Percentiles rank a stretch among this genome's conserved stretches.
phyloP scores from a whole-genome alignment of 2,797 vertebrate genomes.

The Arremon brunneinucha region DNA sequence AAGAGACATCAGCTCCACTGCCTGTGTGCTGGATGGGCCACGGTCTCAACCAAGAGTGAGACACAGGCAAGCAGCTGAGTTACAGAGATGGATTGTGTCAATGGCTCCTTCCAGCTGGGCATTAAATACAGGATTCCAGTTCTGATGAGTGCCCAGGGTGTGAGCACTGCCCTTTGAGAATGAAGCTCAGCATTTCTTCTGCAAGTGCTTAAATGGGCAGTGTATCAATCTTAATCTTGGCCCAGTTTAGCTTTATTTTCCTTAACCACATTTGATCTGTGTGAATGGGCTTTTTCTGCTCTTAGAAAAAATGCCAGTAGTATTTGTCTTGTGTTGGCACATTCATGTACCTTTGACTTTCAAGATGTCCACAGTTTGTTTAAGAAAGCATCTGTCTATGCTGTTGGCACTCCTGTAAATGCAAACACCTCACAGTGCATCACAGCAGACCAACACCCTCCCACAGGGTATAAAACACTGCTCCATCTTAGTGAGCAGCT shows the following conservation, averaged over 20 bases:
- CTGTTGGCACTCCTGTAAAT: neutral
- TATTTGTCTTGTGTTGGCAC: neutral
- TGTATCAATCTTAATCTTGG: constrained; percentile 7
- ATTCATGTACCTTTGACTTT: neutral
- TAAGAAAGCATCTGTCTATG: constrained; percentile 19
- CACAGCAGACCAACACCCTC: neutral
- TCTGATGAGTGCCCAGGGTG: neutral
- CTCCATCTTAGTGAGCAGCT: neutral
- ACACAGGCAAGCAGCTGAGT: neutral
- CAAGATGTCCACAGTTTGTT: neutral
- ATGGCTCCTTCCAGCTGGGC: neutral
- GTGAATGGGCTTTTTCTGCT: constrained; percentile 1
- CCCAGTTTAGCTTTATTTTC: constrained; percentile 26
- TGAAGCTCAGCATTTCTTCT: neutral
- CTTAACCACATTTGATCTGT: constrained; percentile 4
- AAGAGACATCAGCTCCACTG: neutral
- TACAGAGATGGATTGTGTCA: neutral
- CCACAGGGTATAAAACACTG: neutral
- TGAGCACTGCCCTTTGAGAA: neutral
- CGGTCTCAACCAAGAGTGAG: neutral
- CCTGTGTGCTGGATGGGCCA: neutral
- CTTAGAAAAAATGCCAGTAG: neutral
- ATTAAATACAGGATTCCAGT: neutral
- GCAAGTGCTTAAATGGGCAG: neutral
- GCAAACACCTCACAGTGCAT: neutral